A percentile compares a stretch with the other conserved stretches of the same genome.
Conservation (phyloP, 2,113 vertebrate genomes). For the Noctilio leporinus region DNA sequence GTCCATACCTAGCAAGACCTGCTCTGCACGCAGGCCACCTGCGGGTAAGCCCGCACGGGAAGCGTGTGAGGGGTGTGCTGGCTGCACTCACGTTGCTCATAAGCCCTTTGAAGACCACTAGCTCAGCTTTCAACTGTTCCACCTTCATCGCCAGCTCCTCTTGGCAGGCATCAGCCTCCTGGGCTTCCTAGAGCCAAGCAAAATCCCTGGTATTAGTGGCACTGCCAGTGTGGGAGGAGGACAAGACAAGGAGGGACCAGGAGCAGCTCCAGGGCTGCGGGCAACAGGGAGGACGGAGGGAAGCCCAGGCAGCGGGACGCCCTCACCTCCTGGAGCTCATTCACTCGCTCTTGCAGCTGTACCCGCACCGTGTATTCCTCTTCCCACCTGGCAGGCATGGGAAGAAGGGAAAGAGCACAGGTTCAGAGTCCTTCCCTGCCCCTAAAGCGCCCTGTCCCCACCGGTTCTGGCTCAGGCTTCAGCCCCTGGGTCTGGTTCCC, state of each 20-base stretch:
- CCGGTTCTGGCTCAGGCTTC: neutral
- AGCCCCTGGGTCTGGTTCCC: neutral
- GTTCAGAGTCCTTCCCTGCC: neutral
- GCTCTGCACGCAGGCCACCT: neutral
- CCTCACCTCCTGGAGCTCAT: conserved; percentile 92
- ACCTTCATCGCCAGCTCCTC: conserved; percentile 94
- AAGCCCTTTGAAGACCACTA: conserved; percentile 97
- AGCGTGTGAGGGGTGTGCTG: fast-evolving
- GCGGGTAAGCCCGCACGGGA: neutral
- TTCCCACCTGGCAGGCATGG: conserved; percentile 87
- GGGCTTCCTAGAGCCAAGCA: conserved; percentile 82
- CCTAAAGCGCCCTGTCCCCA: neutral
- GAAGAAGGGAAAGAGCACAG: neutral
- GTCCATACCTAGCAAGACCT: neutral
- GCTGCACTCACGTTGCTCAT: conserved; percentile 94
- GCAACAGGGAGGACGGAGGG: neutral
- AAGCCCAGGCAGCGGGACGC: neutral
- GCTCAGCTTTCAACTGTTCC: conserved; percentile 93
- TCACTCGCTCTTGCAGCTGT: conserved; percentile 90
- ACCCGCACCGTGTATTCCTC: conserved; percentile 91
- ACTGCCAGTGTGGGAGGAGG: fast-evolving
- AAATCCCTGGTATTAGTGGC: fast-evolving
- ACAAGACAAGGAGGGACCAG: neutral
- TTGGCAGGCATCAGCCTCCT: conserved; percentile 95
- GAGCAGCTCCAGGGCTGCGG: neutral